Evolutionary conservation across 2,888 invertebrate genomes (phyloP).

Genomic region (Bombylius major): DNA sequence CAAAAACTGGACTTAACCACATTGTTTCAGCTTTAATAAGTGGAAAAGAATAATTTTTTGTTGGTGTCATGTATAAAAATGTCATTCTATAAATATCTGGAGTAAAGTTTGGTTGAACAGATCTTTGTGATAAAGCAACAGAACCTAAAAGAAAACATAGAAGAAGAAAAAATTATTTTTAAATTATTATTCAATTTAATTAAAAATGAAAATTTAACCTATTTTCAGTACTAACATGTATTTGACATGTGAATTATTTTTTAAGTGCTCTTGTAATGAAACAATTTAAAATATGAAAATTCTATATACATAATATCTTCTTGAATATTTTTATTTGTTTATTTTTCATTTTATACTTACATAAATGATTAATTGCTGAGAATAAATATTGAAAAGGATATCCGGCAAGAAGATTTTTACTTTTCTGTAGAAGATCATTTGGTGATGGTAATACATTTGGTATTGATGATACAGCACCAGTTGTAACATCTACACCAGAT

Average conservation of each 20-base stretch:
- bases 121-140: conserved; percentile 23
- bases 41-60: conserved; percentile 24
- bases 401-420: conserved; percentile 31
- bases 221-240: too few species aligned
- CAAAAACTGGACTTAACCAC: conserved; percentile 28
- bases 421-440: conserved; percentile 22
- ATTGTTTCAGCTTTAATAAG: conserved; percentile 24
- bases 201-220: too few species aligned
- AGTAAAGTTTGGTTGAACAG: conserved; percentile 22
- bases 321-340: too few species aligned
- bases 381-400: conserved; percentile 30
- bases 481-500: conserved; percentile 2
- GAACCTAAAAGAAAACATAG: conserved; percentile 21
- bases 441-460: conserved; percentile 14
- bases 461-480: conserved; percentile 3
- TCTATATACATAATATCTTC: too few species aligned
- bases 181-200: too few species aligned
- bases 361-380: conserved; percentile 24
- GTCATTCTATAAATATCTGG: conserved; percentile 28
- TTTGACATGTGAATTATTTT: too few species aligned
- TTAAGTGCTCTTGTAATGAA: too few species aligned
- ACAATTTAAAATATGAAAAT: too few species aligned
- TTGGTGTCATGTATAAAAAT: conserved; percentile 27
- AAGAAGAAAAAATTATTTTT: too few species aligned
- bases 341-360: conserved; percentile 18